A percentile compares a stretch with the other conserved stretches of the same genome.
These are phyloP conservation scores for Smutsia gigantea DNA, from an alignment of 2,797 vertebrate genomes.

Conservation along the genomic window DNA sequence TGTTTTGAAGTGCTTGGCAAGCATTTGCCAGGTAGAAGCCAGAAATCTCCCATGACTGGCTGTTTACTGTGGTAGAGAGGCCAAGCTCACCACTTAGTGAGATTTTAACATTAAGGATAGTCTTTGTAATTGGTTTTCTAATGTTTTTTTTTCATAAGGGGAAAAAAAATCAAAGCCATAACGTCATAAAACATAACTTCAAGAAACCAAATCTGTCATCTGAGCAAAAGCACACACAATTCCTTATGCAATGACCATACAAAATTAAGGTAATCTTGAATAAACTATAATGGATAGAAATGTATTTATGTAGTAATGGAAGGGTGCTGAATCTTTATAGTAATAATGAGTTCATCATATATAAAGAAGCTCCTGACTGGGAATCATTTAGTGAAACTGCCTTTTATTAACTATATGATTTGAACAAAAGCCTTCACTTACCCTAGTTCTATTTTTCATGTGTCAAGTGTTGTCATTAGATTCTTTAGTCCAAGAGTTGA, in stretches of 20 bases:
- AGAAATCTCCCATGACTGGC: background rate
- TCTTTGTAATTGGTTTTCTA: background rate
- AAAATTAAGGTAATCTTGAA: background rate
- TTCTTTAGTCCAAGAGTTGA: background rate
- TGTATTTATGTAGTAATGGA: background rate
- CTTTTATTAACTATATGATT: background rate
- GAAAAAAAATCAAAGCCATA: background rate
- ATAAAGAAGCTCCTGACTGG: background rate
- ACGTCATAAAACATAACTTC: background rate
- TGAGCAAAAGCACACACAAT: slow-evolving; percentile 8
- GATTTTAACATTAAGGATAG: background rate
- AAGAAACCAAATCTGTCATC: background rate
- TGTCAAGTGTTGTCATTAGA: background rate
- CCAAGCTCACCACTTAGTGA: background rate
- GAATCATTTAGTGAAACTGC: background rate
- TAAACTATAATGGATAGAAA: background rate
- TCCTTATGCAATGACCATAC: background rate
- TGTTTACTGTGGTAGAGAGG: background rate
- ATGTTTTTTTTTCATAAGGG: background rate
- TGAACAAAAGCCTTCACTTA: background rate
- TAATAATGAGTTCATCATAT: background rate
- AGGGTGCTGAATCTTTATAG: background rate
- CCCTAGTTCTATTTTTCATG: background rate
- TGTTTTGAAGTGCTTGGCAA: background rate
- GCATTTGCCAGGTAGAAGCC: background rate